Base-by-base conservation (phyloP, 2,888 invertebrate species). In the Spodoptera exigua region DNA sequence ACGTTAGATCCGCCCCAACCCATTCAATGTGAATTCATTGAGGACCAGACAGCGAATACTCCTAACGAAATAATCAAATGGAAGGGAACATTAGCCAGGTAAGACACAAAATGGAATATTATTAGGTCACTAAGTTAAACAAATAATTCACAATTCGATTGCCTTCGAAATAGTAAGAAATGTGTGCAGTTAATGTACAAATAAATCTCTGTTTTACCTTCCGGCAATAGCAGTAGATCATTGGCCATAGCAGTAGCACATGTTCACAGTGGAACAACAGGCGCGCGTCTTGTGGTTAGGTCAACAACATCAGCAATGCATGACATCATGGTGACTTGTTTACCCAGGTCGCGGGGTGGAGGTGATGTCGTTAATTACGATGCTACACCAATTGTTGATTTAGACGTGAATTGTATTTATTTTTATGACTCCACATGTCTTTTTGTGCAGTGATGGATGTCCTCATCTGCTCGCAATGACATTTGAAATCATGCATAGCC, bases 321-420 rank as follows among this genome's bases (percentile, higher is more conserved):
- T 92, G 92, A 92, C 91, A 91, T 92, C 91, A 92, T 89, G 81
- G 80, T 80, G 82, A 82, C 82, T 86, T 90, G 88, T 90, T 90
- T 90, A 82, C 86, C 84, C 87, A 83, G 84, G 86, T 85, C 87
- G 86, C 79, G 83, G 86, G 84, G 81, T 86, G 80, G 86, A 87
- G 89, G 87, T 89, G 85, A 83, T 86, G 86, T 82, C 79, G 82
- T 85, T 86, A 87, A 88, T 87, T 86, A 86, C 79, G 79, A 61
- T 78, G 76, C 79, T 78, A 79, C 78, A 78, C 76, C 80, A 83
- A 83, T 85, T 83, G 81, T 85, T 85, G 78, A 81, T 82, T 85
- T 79, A 80, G 69, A 84, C 82, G 74, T 78, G 78, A 73, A 81
- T 76, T 67, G 46, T 61, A 57, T 61, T 56, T 53, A 41, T 70